Conservation (phyloP, 2,888 invertebrate species). For the Aphrophora alni region DNA sequence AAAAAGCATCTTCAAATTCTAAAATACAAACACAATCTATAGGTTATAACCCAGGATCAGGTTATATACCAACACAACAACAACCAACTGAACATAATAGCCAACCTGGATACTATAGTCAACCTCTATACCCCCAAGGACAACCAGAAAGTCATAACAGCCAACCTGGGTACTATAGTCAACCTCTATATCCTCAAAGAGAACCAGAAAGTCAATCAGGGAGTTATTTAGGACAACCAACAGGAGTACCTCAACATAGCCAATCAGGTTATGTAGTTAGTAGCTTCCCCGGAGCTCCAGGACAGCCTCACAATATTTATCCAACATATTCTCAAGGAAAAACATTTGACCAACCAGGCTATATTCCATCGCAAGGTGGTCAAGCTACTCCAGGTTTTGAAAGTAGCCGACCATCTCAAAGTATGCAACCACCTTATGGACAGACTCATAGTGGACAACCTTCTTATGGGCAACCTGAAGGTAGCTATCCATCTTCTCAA, state of each 20-base stretch:
- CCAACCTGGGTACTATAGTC: not conserved
- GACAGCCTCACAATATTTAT: not conserved
- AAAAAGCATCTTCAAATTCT: not conserved
- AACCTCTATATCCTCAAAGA: not conserved
- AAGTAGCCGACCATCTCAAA: not conserved
- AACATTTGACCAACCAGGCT: not conserved
- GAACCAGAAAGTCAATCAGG: not conserved
- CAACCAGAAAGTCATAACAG: not conserved
- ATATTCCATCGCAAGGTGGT: not conserved
- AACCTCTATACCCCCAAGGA: not conserved
- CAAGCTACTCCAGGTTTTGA: too few relatives aligned
- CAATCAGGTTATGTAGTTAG: not conserved
- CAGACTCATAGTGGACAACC: not conserved
- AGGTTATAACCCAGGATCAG: not conserved
- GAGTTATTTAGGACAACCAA: not conserved
- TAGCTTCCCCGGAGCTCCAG: not conserved
- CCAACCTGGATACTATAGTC: not conserved
- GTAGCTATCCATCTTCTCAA: not conserved
- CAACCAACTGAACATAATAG: not conserved
- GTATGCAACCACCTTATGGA: not conserved
- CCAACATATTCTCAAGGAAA: not conserved
- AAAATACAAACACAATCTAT: not conserved
- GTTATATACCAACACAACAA: not conserved
- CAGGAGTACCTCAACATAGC: not conserved
- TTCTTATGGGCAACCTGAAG: not conserved